Evolutionary conservation across 2,888 invertebrate species (phyloP), one percentile per base, ranked within the genome.

Genomic region (Ennomos fuscantarius): DNA sequence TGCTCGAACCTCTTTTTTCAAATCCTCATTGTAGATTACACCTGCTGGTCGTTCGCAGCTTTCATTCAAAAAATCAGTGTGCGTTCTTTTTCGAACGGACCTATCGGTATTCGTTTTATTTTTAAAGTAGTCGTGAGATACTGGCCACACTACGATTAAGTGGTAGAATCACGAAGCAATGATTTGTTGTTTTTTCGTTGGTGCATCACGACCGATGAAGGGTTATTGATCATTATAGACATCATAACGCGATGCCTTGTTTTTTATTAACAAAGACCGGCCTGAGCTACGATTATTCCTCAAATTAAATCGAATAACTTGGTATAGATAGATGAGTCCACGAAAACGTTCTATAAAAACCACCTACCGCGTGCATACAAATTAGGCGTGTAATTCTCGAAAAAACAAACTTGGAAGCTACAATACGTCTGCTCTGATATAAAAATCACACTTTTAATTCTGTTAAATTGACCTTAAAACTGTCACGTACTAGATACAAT

Each of bases 81-180:
- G 81, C 79, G 24, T 86, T 84, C 82, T 87, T 89, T 87, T 87
- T 86, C 65, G 73, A 77, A 72, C 73, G 80, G 75, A 78, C 79
- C 84, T 77, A 65, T 81, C 73, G 80, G 67, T 86, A 82, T 85
- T 81, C 69, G 68, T 82, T 79, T 84, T 84, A 81, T 86, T 86
- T 87, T 88, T 87, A 80, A 87, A 85, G 89, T 87, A 90, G 90
- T 88, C 90, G 89, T 90, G 90, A 90, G 89, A 89, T 91, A 89
- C 87, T 74, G 84, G 72, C 74, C 82, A 79, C 81, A 81, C 85
- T 86, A 86, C 75, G 87, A 84, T 88, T 89, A 89, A 89, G 89
- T 88, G 87, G 89, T 88, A 83, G 87, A 87, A 87, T 87, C 89
- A 88, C 87, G 87, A 84, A 66, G 79, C 68, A 63, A 78, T 86